Percentiles rank a stretch among this genome's conserved stretches.
Evolutionary conservation across 2,888 invertebrate genomes (phyloP).

Genomic region (Lottia gigantea): DNA sequence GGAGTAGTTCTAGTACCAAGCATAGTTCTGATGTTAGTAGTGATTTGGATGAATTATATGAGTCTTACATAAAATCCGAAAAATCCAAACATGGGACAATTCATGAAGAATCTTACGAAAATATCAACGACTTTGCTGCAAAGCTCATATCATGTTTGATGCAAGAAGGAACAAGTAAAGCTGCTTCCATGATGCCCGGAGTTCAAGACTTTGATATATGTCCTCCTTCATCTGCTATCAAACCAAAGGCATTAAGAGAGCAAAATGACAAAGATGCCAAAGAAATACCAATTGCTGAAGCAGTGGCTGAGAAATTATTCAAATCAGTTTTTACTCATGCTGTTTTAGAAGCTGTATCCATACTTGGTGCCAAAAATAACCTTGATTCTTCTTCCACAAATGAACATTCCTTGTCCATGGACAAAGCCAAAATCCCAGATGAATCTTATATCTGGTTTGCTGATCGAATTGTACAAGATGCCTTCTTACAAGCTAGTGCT

Average conservation of each 20-base stretch:
- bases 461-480: slow-evolving; percentile 34
- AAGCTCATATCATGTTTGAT: slow-evolving; percentile 38
- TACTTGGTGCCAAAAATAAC: background rate
- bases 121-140: slow-evolving; percentile 51
- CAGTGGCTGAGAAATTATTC: slow-evolving; percentile 13
- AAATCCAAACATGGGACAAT: slow-evolving; percentile 54
- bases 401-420: background rate
- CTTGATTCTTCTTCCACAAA: background rate
- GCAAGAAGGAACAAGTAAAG: slow-evolving; percentile 45
- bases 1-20: slow-evolving; percentile 70
- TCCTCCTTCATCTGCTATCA: slow-evolving; percentile 29
- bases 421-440: background rate
- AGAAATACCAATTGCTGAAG: slow-evolving; percentile 16
- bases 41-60: slow-evolving; percentile 62
- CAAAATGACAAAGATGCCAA: slow-evolving; percentile 15
- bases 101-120: slow-evolving; percentile 48
- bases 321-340: slow-evolving; percentile 2
- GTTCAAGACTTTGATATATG: slow-evolving; percentile 39
- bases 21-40: slow-evolving; percentile 63
- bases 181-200: slow-evolving; percentile 38
- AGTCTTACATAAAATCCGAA: slow-evolving; percentile 51
- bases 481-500: slow-evolving; percentile 25
- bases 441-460: slow-evolving; percentile 32
- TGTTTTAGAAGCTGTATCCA: background rate
- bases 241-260: slow-evolving; percentile 30